Evolutionary conservation across 30 jellyfish, hydroid and myxozoan species (phyloP), one percentile per base, ranked within the genome.

Genomic region (Turritopsis dohrnii): DNA sequence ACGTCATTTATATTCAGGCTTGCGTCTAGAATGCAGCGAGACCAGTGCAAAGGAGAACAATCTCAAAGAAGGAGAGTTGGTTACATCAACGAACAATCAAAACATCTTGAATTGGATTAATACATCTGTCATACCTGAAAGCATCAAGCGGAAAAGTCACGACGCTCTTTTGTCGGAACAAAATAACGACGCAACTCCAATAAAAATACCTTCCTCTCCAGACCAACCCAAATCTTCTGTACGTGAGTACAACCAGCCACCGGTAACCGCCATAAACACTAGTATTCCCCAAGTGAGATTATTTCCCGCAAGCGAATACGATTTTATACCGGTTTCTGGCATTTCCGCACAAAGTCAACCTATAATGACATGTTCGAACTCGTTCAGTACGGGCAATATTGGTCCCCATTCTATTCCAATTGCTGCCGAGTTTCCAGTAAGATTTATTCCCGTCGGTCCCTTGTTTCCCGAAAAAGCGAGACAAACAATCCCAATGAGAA

Each of bases 121-220:
- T n/a, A 69, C 77, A 21, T 69, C 77, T 27, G 77, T 69, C 19
- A 69, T 69, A 69, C 77, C 77, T 23, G 77, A 69, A 69, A 69
- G 16, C 19, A 27, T n/a, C 31, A 69, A 69, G 30, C 77, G 77
- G 0, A 21, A 69, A 69, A 41, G 13, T 41, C 13, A 41, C 13
- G 60, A 3, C 60, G 60, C 60, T 41, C 13, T 41, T 5, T 41
- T 41, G 60, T 41, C 60, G 60, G 60, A 41, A 41, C 60, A 41
- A 5, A 41, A 41, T 41, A 41, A 41, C 60, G 60, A 13, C 60
- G 5, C 60, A 3, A 13, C 60, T 41, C 60, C 5, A 3, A 3
- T 13, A 41, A 41, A 41, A 13, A 41, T 41, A 41, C 13, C 60
- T 41, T 13, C 60, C 13, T 13, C 60, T 3, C 60, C 13, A 13